Conservation (phyloP, 1,140 invertebrate species). For the Venustaconcha ellipsiformis region DNA sequence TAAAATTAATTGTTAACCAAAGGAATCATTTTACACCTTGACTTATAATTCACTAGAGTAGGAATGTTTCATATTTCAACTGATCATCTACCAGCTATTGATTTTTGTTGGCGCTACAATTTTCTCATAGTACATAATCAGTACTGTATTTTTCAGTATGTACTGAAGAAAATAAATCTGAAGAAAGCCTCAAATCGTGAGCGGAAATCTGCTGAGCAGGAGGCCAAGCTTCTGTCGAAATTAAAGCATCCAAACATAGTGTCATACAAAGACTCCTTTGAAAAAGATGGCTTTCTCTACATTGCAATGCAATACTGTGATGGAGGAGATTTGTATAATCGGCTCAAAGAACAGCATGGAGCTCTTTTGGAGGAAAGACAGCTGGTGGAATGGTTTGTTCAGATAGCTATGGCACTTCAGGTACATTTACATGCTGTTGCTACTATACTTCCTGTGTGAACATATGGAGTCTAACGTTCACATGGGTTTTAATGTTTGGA, state of each 20-base stretch:
- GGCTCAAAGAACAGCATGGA: slow-evolving; percentile 70
- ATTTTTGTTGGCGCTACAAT: too few relatives aligned
- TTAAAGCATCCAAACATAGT: slow-evolving; percentile 74
- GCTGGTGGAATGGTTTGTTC: slow-evolving; percentile 73
- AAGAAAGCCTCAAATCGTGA: slow-evolving; percentile 68
- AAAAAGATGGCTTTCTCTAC: slow-evolving; percentile 68
- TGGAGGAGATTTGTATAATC: slow-evolving; percentile 71
- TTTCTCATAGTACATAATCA: too few relatives aligned
- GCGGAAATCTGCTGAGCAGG: slow-evolving; percentile 68
- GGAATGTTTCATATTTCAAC: too few relatives aligned
- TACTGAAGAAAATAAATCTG: slow-evolving; percentile 72
- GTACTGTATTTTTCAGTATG: slow-evolving; percentile 67
- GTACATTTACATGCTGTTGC: slow-evolving; percentile 38
- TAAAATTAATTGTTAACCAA: too few relatives aligned
- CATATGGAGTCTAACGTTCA: too few relatives aligned
- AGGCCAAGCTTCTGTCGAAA: slow-evolving; percentile 71
- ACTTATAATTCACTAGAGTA: too few relatives aligned
- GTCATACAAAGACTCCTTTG: slow-evolving; percentile 72
- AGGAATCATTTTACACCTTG: too few relatives aligned
- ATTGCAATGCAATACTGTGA: slow-evolving; percentile 74
- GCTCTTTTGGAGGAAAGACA: slow-evolving; percentile 68
- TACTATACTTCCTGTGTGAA: background rate
- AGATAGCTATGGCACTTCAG: slow-evolving; percentile 73
- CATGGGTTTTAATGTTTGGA: too few relatives aligned
- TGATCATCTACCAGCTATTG: too few relatives aligned